Base-by-base conservation (phyloP, 2,797 vertebrate genomes). In the Oophaga sylvatica region DNA sequence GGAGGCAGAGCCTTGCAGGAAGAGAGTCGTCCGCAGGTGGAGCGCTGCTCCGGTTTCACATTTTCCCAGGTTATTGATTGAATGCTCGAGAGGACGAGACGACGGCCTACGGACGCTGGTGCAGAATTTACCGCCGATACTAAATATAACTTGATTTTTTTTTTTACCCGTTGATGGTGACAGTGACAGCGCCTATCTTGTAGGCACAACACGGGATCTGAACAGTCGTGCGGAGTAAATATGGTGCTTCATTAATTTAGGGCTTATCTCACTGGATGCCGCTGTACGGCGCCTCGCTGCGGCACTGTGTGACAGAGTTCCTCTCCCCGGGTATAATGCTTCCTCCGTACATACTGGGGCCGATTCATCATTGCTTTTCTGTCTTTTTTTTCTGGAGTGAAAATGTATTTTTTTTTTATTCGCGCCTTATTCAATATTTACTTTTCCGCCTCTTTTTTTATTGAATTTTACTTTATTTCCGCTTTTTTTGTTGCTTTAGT, bases 11-110 rank as follows among this genome's bases (percentile, higher is more conserved):
- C n/a, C 12, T 41, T 26, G 45, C 22, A 26, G 48, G 45, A 77
- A 26, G 75, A 56, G 73, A 53, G 75, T 77, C 75, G 20, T 22
- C 57, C 31, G 29, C 78, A 80, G 78, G 57, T 80, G 57, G 1
- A 62, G 26, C 12, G 1, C 78, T 13, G 41, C 73, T 48, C 20
- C 1, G 35, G 35, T 17, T 17, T 19, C 41, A 73, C 19, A 31
- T 17, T 19, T 20, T 19, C 31, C 75, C 3, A 26, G 48, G 48
- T 56, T 77, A 56, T 29, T 77, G 48, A 77, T 16, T 77, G 75
- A 56, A 11, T 13, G 0, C 26, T 60, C 17, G 31, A 20, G 31
- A 71, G 68, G 68, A 3, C 31, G 0, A 31, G 9, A 41, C 35
- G 3, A 7, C 8, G 10, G 19, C 35, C 35, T 26, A 17, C 17